Conservation (phyloP, 1,140 invertebrate species). For the Drosophila jambulina region DNA sequence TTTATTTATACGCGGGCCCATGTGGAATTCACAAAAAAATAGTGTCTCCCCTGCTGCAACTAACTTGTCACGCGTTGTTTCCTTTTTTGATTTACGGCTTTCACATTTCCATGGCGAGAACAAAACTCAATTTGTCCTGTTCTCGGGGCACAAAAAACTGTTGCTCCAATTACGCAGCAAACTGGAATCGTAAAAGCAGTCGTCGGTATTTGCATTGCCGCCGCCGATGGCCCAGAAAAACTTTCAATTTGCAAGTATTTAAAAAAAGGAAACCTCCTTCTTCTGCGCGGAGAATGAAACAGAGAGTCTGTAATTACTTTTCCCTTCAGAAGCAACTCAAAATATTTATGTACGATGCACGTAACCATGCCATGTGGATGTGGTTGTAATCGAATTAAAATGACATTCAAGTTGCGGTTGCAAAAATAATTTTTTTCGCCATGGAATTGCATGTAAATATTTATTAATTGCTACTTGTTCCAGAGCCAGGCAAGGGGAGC, state of each 20-base stretch:
- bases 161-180: slow-evolving; percentile 37
- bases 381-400: slow-evolving; percentile 23
- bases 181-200: not conserved
- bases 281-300: not conserved
- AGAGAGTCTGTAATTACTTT: slow-evolving; percentile 15
- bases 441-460: slow-evolving; percentile 3
- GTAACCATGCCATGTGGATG: slow-evolving; percentile 3
- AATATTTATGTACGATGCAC: slow-evolving; percentile 9
- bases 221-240: slow-evolving; percentile 26
- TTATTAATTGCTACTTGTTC: not conserved
- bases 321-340: not conserved
- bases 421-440: not conserved
- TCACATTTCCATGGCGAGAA: slow-evolving; percentile 23
- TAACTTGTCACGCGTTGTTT: slow-evolving; percentile 23
- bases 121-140: slow-evolving; percentile 40
- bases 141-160: slow-evolving; percentile 31
- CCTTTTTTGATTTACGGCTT: slow-evolving; percentile 33
- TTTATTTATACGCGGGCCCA: slow-evolving; percentile 11
- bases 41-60: not conserved
- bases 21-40: slow-evolving; percentile 7
- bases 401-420: slow-evolving; percentile 1
- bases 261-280: not conserved
- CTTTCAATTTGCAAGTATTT: slow-evolving; percentile 15
- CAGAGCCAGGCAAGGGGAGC: not conserved
- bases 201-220: not conserved